Evolutionary conservation across 2,113 vertebrate species (phyloP).

Genomic region (Pimephales promelas): DNA sequence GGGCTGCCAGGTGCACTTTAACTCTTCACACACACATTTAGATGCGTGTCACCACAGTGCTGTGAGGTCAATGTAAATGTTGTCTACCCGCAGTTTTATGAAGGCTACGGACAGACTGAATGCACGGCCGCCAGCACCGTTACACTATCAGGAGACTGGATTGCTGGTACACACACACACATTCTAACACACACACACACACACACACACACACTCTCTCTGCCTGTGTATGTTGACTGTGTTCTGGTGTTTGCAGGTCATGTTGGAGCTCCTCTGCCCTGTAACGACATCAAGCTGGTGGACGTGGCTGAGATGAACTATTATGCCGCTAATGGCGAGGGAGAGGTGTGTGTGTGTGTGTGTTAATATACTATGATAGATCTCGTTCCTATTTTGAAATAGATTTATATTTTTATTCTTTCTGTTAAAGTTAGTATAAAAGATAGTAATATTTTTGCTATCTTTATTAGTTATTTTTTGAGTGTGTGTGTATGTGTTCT

Average conservation of each 20-base stretch:
- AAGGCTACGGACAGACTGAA: constrained; percentile 98
- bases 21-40: neutral
- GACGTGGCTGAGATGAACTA: constrained; percentile 98
- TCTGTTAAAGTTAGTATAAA: too few relatives aligned
- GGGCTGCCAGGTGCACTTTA: constrained; percentile 88
- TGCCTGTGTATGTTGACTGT: neutral
- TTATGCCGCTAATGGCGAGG: constrained; percentile 88
- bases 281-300: constrained; percentile 86
- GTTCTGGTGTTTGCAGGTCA: constrained; percentile 77
- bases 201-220: neutral
- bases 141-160: constrained; percentile 91
- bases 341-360: constrained; percentile 65
- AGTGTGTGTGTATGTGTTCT: neutral
- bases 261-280: constrained; percentile 92
- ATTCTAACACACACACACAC: too few relatives aligned
- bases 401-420: too few relatives aligned
- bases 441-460: too few relatives aligned
- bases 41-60: too few relatives aligned
- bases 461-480: too few relatives aligned
- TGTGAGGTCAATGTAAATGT: neutral
- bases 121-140: constrained; percentile 90
- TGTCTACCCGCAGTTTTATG: constrained; percentile 84
- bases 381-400: too few relatives aligned
- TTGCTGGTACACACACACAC: constrained; percentile 81
- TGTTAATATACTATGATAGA: neutral